These are phyloP conservation scores for Oryctes rhinoceros DNA, from an alignment of 1,140 invertebrate species.

Conservation along the genomic window DNA sequence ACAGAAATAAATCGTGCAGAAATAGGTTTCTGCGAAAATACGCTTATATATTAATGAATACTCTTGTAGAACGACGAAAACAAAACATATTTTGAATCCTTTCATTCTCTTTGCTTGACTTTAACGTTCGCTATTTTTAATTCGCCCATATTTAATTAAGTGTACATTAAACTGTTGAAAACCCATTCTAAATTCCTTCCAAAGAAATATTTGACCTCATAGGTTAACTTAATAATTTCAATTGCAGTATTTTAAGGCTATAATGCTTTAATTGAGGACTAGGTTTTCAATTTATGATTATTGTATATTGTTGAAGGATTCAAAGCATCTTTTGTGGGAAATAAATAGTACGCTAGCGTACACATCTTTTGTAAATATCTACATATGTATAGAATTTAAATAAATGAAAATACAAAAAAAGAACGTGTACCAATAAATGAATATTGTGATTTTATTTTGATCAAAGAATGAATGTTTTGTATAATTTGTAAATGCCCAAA, in stretches of 20 bases:
- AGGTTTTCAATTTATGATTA: conserved; percentile 27
- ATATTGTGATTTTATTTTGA: conserved; percentile 38
- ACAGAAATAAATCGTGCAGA: conserved; percentile 22
- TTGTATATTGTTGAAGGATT: conserved; percentile 16
- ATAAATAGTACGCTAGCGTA: neutral
- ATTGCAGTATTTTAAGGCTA: conserved; percentile 23
- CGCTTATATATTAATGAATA: conserved; percentile 37
- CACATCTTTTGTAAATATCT: conserved; percentile 26
- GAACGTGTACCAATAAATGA: conserved; percentile 17
- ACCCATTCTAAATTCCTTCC: conserved; percentile 21
- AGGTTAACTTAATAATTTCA: conserved; percentile 26
- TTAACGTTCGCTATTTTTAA: conserved; percentile 3
- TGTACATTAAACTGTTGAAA: neutral
- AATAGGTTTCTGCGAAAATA: conserved; percentile 27
- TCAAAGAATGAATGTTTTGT: conserved; percentile 34
- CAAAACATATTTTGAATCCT: conserved; percentile 22
- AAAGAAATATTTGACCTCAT: conserved; percentile 10
- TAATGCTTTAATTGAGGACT: conserved; percentile 18
- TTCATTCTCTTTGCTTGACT: conserved; percentile 6
- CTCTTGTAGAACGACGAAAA: conserved; percentile 12
- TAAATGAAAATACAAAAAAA: conserved; percentile 17
- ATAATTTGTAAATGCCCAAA: conserved; percentile 35
- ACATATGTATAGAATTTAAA: conserved; percentile 14
- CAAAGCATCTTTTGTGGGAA: conserved; percentile 8
- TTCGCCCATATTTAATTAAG: too few relatives aligned